Conservation (phyloP, 2,113 vertebrate species). For the Grallaria varia region DNA sequence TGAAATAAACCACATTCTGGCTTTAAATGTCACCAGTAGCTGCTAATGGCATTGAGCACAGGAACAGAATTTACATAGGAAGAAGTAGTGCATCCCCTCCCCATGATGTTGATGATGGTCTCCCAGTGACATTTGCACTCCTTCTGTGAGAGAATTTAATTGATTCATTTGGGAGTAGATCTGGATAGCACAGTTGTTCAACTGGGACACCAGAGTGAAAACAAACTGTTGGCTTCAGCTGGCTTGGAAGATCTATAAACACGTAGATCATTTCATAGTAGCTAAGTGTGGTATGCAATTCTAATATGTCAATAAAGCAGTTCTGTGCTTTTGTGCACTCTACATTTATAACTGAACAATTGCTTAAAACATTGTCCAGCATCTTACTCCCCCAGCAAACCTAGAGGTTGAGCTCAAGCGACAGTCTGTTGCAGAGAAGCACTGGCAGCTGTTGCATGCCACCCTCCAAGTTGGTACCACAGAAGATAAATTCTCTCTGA, state of each 20-base stretch:
- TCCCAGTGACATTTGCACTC: not conserved
- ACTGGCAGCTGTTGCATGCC: not conserved
- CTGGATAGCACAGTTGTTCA: conserved; percentile 29
- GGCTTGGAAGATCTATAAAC: conserved; percentile 25
- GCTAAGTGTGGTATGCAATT: not conserved
- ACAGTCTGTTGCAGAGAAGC: not conserved
- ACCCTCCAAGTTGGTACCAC: not conserved
- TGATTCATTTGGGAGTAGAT: conserved; percentile 53
- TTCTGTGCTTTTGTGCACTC: not conserved
- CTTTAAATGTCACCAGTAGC: conserved; percentile 49
- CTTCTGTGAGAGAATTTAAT: conserved; percentile 53
- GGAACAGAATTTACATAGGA: conserved; percentile 66
- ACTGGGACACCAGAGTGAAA: conserved; percentile 23
- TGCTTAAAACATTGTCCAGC: conserved; percentile 38
- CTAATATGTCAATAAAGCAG: not conserved
- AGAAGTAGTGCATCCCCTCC: conserved; percentile 24
- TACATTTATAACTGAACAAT: not conserved
- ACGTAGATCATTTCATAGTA: not conserved
- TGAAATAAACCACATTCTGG: conserved; percentile 33
- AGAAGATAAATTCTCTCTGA: not conserved
- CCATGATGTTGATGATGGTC: conserved; percentile 28
- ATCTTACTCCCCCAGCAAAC: not conserved
- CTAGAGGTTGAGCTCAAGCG: not conserved
- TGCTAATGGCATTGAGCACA: conserved; percentile 43
- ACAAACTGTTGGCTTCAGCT: conserved; percentile 1